Evolutionary conservation across 92 coral and sea anemone genomes (phyloP), one percentile per base, ranked within the genome.

Genomic region (Pocillopora grandis): DNA sequence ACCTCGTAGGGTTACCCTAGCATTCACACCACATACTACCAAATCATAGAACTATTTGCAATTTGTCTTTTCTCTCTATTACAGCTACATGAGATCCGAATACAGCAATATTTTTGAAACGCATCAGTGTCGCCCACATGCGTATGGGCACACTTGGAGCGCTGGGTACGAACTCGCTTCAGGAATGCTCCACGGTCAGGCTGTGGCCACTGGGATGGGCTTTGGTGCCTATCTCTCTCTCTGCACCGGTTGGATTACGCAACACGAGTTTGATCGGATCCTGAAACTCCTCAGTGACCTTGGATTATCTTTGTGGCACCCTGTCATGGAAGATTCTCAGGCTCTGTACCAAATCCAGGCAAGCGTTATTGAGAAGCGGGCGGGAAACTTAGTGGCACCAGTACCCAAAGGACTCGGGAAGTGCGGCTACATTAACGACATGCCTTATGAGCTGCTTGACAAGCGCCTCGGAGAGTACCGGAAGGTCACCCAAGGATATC

Each of bases 181-280:
- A 17, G 94, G 94, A 18, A 88, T 91, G 94, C 92, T 91, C 33
- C 94, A 91, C 74, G 94, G 94, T 15, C 94, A 91, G 52, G 94
- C 94, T 58, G 94, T 91, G 1, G 85, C 94, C 15, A 91, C 94
- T 12, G 89, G 94, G 8, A 91, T 91, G 94, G 94, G 94, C 0
- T 85, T 88, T 67, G 94, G 94, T 1, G 94, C 94, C 18, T 91
- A 91, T 58, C 84, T 91, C 17, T 89, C 94, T 23, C 76, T 84
- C 76, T 85, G 86, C 23, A 76, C 76, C 31, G 64, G 68, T 31
- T 91, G 89, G 91, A 85, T 88, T 6, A 85, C 84, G 18, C 76
- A 81, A 66, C 70, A 88, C 0, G 92, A 91, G 71, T 57, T 91
- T 57, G 65, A 58, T 27, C 91, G 94, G 58, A 88, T 91, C 80